These are phyloP conservation scores for Callochromis pleurospilus DNA, from an alignment of 2,113 vertebrate genomes.

Conservation along the genomic window DNA sequence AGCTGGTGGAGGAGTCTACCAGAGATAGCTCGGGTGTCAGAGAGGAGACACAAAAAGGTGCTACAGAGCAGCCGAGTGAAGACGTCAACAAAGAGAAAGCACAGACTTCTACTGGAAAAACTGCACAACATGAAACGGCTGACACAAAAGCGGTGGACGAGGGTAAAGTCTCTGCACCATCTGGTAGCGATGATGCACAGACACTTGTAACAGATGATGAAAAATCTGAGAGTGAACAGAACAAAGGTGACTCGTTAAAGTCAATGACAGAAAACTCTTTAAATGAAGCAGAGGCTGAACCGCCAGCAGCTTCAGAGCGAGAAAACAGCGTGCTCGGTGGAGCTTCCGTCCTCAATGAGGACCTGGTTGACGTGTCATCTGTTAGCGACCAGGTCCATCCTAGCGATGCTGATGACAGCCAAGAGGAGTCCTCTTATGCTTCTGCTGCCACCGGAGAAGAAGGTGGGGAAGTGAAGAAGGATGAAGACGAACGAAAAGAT, in stretches of 20 bases:
- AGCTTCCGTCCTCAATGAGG: slow-evolving; percentile 40
- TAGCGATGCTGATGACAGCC: slow-evolving; percentile 44
- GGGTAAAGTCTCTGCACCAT: neutral
- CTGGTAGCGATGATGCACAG: neutral
- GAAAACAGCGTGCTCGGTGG: slow-evolving; percentile 35
- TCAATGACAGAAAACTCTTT: slow-evolving; percentile 17
- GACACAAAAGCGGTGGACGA: neutral
- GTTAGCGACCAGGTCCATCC: slow-evolving; percentile 34
- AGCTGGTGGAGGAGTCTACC: neutral
- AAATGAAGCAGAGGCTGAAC: slow-evolving; percentile 15
- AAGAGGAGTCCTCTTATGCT: slow-evolving; percentile 55
- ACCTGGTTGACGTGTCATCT: slow-evolving; percentile 41
- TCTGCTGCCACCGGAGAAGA: slow-evolving; percentile 35
- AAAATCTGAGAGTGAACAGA: neutral
- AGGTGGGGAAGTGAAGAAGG: slow-evolving; percentile 24
- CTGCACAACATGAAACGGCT: neutral
- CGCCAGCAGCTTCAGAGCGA: neutral
- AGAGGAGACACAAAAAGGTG: neutral
- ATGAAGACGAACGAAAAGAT: slow-evolving; percentile 38
- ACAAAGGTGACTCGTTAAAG: neutral
- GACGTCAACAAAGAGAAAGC: neutral
- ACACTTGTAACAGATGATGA: neutral
- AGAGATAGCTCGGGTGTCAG: neutral
- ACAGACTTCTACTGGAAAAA: neutral
- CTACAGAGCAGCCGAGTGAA: neutral